phyloP scores from a whole-genome alignment of 2,888 invertebrate species.

The Sinhomidia bicolor region DNA sequence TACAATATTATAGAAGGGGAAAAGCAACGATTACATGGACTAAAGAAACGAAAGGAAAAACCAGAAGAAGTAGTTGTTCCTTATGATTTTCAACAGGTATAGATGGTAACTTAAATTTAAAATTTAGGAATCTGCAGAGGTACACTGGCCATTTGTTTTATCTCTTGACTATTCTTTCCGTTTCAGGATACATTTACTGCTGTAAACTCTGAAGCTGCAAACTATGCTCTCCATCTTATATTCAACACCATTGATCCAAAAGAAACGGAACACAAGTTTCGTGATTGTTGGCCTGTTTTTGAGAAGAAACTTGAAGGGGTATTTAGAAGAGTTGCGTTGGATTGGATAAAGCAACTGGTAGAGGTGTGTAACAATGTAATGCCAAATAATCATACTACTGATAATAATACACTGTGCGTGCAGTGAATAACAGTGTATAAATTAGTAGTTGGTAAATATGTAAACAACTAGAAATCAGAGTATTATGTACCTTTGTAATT shows the following conservation, averaged over 20 bases:
- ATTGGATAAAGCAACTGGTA: slow-evolving; percentile 73
- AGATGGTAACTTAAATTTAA: background rate
- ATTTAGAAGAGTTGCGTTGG: slow-evolving; percentile 66
- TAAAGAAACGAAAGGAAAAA: slow-evolving; percentile 41
- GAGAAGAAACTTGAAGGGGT: slow-evolving; percentile 73
- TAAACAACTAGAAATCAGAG: too few relatives aligned
- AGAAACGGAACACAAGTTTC: slow-evolving; percentile 65
- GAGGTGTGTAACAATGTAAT: slow-evolving; percentile 52
- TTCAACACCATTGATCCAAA: slow-evolving; percentile 61
- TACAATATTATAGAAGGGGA: background rate
- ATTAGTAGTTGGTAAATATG: too few relatives aligned
- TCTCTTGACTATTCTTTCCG: background rate
- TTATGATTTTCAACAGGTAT: slow-evolving; percentile 28
- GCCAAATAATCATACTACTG: too few relatives aligned
- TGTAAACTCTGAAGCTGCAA: slow-evolving; percentile 67
- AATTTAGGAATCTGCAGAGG: too few relatives aligned
- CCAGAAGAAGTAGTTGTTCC: background rate
- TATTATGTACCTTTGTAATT: too few relatives aligned
- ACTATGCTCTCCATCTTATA: slow-evolving; percentile 65
- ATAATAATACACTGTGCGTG: too few relatives aligned
- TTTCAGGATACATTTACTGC: slow-evolving; percentile 66
- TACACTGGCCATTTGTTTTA: background rate
- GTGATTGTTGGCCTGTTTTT: slow-evolving; percentile 73
- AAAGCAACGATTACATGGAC: slow-evolving; percentile 11
- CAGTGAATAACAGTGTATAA: too few relatives aligned